phyloP scores from a whole-genome alignment of 2,113 vertebrate genomes.

The Boulengeromyrus knoepffleri region DNA sequence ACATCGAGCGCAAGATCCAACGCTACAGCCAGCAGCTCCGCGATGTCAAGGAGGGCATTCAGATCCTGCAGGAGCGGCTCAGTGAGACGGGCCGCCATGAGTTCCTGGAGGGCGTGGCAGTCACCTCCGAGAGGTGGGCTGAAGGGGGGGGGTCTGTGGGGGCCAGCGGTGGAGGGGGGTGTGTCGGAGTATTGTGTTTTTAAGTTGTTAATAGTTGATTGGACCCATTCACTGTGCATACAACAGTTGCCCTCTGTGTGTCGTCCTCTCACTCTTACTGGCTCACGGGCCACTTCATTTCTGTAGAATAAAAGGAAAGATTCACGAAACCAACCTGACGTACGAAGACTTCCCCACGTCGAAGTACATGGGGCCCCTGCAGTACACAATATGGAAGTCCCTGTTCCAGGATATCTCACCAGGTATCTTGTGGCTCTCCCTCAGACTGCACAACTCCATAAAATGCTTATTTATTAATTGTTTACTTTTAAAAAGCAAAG shows the following conservation, averaged over 20 bases:
- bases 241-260: neutral
- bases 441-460: neutral
- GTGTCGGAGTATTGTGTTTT: neutral
- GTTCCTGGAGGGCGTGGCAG: constrained; percentile 81
- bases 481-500: neutral
- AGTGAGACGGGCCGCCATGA: constrained; percentile 74
- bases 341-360: constrained; percentile 97
- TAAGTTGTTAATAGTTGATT: neutral
- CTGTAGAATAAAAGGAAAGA: constrained; percentile 88
- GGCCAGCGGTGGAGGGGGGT: neutral
- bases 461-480: neutral
- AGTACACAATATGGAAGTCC: constrained; percentile 97
- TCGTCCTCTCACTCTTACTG: neutral
- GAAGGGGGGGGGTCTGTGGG: neutral
- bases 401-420: constrained; percentile 94
- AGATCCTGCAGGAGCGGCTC: constrained; percentile 91
- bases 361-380: constrained; percentile 93
- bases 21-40: constrained; percentile 93
- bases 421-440: constrained; percentile 57
- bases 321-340: constrained; percentile 91
- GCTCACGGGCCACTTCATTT: constrained; percentile 28
- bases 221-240: neutral
- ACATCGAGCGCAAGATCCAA: constrained; percentile 96
- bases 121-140: constrained; percentile 78
- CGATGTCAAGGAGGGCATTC: constrained; percentile 88